phyloP scores from a whole-genome alignment of 2,888 invertebrate genomes.

The Petrolisthes manimaculis region DNA sequence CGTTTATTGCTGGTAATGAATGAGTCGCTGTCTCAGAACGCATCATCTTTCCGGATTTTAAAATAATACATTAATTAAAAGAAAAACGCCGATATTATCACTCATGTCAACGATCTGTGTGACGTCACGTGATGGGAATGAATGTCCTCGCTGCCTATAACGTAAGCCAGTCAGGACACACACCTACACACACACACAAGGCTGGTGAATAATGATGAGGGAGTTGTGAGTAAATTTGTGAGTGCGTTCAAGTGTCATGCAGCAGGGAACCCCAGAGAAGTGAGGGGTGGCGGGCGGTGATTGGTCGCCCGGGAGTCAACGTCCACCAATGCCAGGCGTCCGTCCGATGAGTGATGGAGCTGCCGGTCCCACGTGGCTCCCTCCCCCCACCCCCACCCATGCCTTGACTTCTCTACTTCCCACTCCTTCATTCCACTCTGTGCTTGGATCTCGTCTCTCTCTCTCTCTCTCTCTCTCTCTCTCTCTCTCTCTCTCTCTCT shows the following conservation, averaged over 20 bases:
- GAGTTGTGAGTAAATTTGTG: slow-evolving; percentile 18
- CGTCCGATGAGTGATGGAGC: slow-evolving; percentile 36
- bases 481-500: neutral
- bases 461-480: neutral
- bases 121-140: too few relatives aligned
- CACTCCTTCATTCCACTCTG: slow-evolving; percentile 2
- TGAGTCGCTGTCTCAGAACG: too few relatives aligned
- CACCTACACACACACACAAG: too few relatives aligned
- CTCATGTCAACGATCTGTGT: too few relatives aligned
- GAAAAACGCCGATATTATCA: too few relatives aligned
- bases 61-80: too few relatives aligned
- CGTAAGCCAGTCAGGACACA: too few relatives aligned
- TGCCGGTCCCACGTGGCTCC: slow-evolving; percentile 31
- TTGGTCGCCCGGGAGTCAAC: slow-evolving; percentile 23
- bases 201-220: neutral
- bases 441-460: neutral
- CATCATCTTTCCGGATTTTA: too few relatives aligned
- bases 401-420: neutral
- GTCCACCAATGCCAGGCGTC: slow-evolving; percentile 30
- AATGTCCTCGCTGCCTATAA: too few relatives aligned
- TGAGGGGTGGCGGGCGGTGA: slow-evolving; percentile 19
- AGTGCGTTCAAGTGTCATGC: slow-evolving; percentile 23
- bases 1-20: too few relatives aligned
- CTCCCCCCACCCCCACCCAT: slow-evolving; percentile 9
- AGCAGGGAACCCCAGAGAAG: slow-evolving; percentile 22